Evolutionary conservation across 2,797 vertebrate genomes (phyloP).

Genomic region (Sebastes diaconus): DNA sequence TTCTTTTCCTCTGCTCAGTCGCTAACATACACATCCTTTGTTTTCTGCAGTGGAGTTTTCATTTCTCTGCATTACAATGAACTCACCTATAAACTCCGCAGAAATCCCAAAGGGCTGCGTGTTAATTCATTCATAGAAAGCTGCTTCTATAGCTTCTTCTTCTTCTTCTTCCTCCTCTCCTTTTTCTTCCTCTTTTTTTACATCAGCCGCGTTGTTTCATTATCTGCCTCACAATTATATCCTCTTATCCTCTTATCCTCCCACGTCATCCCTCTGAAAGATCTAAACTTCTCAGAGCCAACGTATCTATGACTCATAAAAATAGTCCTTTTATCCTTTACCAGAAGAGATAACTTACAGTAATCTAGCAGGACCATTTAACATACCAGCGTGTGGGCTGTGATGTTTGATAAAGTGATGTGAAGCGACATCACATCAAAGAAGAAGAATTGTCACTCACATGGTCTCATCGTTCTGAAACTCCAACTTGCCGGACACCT

Average conservation of each 20-base stretch:
- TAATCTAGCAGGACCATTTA: conserved; percentile 56
- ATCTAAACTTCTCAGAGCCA: conserved; percentile 58
- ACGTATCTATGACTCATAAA: conserved; percentile 64
- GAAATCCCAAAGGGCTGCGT: conserved; percentile 30
- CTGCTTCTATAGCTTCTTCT: conserved; percentile 10
- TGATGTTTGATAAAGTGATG: conserved; percentile 51
- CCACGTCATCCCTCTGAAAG: conserved; percentile 59
- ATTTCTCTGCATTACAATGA: conserved; percentile 39
- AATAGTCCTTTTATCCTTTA: conserved; percentile 53
- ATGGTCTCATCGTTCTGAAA: conserved; percentile 91
- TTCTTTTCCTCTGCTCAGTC: neutral
- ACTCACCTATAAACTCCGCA: conserved; percentile 17
- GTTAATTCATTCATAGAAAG: conserved; percentile 58
- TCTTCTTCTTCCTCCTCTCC: conserved; percentile 3
- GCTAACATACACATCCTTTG: conserved; percentile 6
- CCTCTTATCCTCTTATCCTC: conserved; percentile 69
- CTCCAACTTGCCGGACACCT: conserved; percentile 87
- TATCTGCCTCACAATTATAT: conserved; percentile 67
- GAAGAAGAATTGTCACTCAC: conserved; percentile 75
- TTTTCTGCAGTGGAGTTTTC: conserved; percentile 39
- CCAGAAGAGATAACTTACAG: conserved; percentile 54
- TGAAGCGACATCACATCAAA: conserved; percentile 11
- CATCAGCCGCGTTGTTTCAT: conserved; percentile 64
- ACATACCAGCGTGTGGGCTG: conserved; percentile 49
- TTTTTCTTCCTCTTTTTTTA: conserved; percentile 30